A percentile compares a stretch with the other conserved stretches of the same genome.
Conservation (phyloP, 2,888 invertebrate species). For the Griposia aprilina region DNA sequence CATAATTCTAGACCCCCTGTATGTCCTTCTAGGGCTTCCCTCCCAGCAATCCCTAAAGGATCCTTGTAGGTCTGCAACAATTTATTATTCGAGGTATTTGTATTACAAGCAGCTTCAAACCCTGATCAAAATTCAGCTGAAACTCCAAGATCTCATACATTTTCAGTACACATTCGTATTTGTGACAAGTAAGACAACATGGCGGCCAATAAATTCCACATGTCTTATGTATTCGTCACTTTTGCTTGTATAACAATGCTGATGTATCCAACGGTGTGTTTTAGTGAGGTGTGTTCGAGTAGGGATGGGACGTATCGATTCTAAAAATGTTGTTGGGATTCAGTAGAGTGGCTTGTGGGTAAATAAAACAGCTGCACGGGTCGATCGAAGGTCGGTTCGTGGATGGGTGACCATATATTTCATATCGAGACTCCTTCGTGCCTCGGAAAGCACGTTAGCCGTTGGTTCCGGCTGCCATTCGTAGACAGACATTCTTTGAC, state of each 20-base stretch:
- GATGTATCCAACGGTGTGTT: slow-evolving; percentile 32
- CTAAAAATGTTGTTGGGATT: background rate
- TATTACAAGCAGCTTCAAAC: background rate
- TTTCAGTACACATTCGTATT: slow-evolving; percentile 27
- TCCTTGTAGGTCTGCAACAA: background rate
- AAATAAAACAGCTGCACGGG: too few relatives aligned
- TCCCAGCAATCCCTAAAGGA: too few relatives aligned
- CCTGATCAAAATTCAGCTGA: background rate
- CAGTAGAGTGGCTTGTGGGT: too few relatives aligned
- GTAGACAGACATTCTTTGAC: too few relatives aligned
- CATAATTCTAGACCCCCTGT: too few relatives aligned
- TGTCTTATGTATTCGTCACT: slow-evolving; percentile 45
- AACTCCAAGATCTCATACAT: slow-evolving; percentile 13
- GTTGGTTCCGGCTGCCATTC: too few relatives aligned
- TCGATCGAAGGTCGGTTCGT: too few relatives aligned
- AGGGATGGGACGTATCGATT: slow-evolving; percentile 24
- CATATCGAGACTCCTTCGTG: too few relatives aligned
- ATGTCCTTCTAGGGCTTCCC: background rate
- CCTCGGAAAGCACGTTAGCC: too few relatives aligned
- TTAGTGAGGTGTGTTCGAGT: slow-evolving; percentile 27
- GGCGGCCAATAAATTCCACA: slow-evolving; percentile 27
- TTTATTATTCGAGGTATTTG: background rate
- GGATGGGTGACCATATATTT: too few relatives aligned
- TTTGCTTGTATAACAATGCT: slow-evolving; percentile 53
- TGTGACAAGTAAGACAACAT: slow-evolving; percentile 21